Base-by-base conservation (phyloP, 2,113 vertebrate genomes). In the Labeo rohita region DNA sequence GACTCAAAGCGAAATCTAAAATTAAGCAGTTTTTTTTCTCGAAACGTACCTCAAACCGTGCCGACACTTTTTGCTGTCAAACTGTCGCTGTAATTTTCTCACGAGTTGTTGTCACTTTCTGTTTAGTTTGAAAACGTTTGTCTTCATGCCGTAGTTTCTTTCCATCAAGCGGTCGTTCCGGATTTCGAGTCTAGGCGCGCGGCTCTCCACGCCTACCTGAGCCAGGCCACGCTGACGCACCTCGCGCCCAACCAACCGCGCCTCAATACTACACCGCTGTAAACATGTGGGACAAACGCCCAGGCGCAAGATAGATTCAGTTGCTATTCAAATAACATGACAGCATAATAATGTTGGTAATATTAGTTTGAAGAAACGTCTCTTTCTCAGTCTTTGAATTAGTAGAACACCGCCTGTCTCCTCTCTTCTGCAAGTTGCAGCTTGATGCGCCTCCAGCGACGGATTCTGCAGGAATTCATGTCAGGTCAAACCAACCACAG, bases 161-260 rank as follows among this genome's bases (percentile, higher is more conserved):
- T 10, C 18, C 47, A 54, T 39, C 50, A 16, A 6, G 18, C 28
- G 9, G 1, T 18, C 65, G 80, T 70, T 70, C 80, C 80, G 80
- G 45, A 66, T 70, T 83, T 70, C 80, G 80, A 83, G 65, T 70
- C 45, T 36, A 18, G 63, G 63, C 63, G 80, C 63, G 80, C 80
- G n/a, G 10, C 47, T 82, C 80, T 70, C 80, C 80, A 70, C 80
- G 80, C 80, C 80, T 70, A 70, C 80, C 80, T 68, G 56, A 13
- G 11, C n/a, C 45, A 6, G 4, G 72, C 72, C 72, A 47, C 43
- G 72, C 72, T 45, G 74, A 76, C 74, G 74, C n/a, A n/a, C 47
- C 68, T 15, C 11, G 45, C 13, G 74, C 47, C 47, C 47, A 54
- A 18, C 3, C 28, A 49, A 49, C 49, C 28, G 16, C 77, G 39